These are phyloP conservation scores for Lepus americanus DNA, from an alignment of 2,113 vertebrate species.

Conservation along the genomic window DNA sequence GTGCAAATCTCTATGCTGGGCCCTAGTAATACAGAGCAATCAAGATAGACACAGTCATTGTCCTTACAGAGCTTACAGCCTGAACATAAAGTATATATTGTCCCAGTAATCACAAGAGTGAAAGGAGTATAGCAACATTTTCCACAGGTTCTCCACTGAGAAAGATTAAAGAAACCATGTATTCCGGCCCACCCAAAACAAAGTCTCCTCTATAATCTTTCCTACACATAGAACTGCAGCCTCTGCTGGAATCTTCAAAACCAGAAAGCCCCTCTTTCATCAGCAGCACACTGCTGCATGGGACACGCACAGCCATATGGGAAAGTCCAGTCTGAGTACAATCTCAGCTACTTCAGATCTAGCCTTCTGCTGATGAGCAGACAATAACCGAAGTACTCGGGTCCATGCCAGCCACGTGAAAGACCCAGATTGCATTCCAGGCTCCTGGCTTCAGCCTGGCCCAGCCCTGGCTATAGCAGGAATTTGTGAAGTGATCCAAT, in stretches of 20 bases:
- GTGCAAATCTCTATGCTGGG: neutral
- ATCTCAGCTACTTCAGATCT: no score
- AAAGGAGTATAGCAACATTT: neutral
- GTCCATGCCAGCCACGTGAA: no score
- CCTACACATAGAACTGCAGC: neutral
- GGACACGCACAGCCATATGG: neutral
- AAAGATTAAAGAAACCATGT: neutral
- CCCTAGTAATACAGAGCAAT: neutral
- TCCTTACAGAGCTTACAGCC: neutral
- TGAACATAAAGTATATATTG: neutral
- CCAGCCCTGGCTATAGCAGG: no score
- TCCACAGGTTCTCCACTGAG: neutral
- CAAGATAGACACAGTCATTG: neutral
- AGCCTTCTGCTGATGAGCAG: no score
- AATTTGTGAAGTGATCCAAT: no score
- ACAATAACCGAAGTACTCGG: no score
- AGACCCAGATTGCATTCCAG: no score
- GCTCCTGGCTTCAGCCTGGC: no score
- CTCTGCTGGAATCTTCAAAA: neutral
- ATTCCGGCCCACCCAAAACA: neutral
- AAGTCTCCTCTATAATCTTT: neutral
- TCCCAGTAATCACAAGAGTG: neutral
- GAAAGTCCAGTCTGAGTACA: no score
- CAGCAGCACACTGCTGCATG: neutral
- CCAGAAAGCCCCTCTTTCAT: constrained; percentile 1